A percentile compares a stretch with the other conserved stretches of the same genome.
Evolutionary conservation across 2,888 invertebrate genomes (phyloP).

Genomic region (Lithodes maja): DNA sequence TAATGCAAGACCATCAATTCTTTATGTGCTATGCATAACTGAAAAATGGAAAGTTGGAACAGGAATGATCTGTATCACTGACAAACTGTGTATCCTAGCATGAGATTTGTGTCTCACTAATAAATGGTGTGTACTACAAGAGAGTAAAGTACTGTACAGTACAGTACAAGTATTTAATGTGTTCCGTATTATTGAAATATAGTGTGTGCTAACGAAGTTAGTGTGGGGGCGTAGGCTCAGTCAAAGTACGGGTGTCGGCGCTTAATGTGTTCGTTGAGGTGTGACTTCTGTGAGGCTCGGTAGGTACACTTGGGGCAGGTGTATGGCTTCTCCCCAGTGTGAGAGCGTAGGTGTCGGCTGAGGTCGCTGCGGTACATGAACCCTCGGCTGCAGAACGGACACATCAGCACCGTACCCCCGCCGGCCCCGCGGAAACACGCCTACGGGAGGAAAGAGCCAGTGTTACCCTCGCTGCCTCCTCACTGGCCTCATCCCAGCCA

Average conservation of each 20-base stretch:
- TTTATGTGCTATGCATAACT: too few species aligned
- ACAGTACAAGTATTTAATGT: too few species aligned
- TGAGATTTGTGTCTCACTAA: too few species aligned
- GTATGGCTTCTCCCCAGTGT: constrained; percentile 69
- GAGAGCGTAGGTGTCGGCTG: constrained; percentile 60
- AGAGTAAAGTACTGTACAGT: too few species aligned
- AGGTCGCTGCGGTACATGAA: constrained; percentile 69
- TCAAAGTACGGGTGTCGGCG: constrained; percentile 33
- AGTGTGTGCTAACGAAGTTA: too few species aligned
- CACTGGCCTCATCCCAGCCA: background rate
- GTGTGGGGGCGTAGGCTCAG: background rate
- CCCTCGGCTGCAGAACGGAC: constrained; percentile 63
- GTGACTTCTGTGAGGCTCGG: constrained; percentile 66
- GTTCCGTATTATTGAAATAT: too few species aligned
- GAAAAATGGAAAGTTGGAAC: too few species aligned
- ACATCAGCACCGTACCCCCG: constrained; percentile 43
- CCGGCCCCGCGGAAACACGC: constrained; percentile 2
- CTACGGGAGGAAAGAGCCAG: constrained; percentile 15
- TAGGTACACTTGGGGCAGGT: constrained; percentile 66
- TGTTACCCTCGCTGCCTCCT: background rate
- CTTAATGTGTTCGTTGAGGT: constrained; percentile 67
- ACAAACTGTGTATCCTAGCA: too few species aligned
- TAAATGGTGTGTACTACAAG: too few species aligned
- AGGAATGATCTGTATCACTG: too few species aligned
- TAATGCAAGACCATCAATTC: too few species aligned